A percentile compares a stretch with the other conserved stretches of the same genome.
Conservation (phyloP, 2,888 invertebrate genomes). For the Cyclophora albipunctata region DNA sequence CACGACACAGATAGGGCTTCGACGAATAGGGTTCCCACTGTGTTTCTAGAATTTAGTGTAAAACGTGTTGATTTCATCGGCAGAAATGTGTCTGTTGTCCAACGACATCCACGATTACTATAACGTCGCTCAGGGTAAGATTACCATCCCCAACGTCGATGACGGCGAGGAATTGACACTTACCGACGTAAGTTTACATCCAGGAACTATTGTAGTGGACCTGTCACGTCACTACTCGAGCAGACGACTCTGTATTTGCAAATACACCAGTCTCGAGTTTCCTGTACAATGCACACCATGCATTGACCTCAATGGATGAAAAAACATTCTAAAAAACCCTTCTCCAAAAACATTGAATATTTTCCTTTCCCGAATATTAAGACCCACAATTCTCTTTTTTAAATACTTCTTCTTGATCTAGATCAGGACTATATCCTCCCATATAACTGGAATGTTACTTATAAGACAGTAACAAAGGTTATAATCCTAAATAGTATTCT, state of each 20-base stretch:
- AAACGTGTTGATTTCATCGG: constrained; percentile 48
- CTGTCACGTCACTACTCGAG: constrained; percentile 18
- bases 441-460: constrained; percentile 2
- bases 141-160: constrained; percentile 94
- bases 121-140: constrained; percentile 98
- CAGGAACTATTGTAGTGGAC: constrained; percentile 16
- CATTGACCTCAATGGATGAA: not conserved
- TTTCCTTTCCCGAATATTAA: too few relatives aligned
- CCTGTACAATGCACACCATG: not conserved
- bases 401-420: too few relatives aligned
- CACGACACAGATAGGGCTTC: constrained; percentile 34
- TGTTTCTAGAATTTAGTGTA: constrained; percentile 14
- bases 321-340: not conserved
- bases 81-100: constrained; percentile 87
- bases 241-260: constrained; percentile 20
- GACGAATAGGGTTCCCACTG: constrained; percentile 18
- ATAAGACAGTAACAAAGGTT: constrained; percentile 10
- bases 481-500: not conserved
- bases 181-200: constrained; percentile 87
- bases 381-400: too few relatives aligned
- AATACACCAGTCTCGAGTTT: constrained; percentile 14
- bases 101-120: constrained; percentile 94
- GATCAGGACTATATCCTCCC: too few relatives aligned
- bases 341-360: too few relatives aligned
- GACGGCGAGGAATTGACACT: constrained; percentile 93